Evolutionary conservation across 2,113 vertebrate genomes (phyloP), one percentile per base, ranked within the genome.

Genomic region (Nothoprocta pentlandii): DNA sequence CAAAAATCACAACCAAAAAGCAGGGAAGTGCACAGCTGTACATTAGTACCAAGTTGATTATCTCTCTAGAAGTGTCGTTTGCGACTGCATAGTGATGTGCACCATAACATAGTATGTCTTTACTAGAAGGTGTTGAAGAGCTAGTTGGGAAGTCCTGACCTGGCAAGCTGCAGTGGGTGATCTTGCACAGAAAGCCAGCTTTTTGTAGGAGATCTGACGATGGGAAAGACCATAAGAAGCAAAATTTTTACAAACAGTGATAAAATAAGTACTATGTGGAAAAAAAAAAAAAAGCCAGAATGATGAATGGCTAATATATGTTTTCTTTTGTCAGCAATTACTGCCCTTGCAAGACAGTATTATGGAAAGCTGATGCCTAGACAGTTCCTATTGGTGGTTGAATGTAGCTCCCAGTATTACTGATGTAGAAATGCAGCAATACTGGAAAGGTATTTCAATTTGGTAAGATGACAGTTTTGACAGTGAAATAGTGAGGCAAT

Each of bases 401-500:
- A 77, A 63, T 19, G 22, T 67, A 30, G 42, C 32, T 93, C 19
- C 88, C 51, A 56, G 56, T 92, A 64, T 78, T 90, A 64, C 34
- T 46, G 30, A 36, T 36, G 10, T 89, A 56, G 51, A 93, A 94
- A 79, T 26, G 19, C 9, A 63, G 83, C 90, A 93, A 68, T 80
- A 71, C 28, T 80, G 53, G 51, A 92, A 90, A 58, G 46, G 8
- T 83, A 66, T 67, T 80, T 93, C 85, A 66, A 32, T 92, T 94
- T 73, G 44, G 9, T 54, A 49, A 74, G 68, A 54, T 74, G 67
- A 36, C 0, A 0, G 67, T 70, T 96, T 93, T 95, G 88, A 94
- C 85, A 90, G 76, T 83, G 28, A 53, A 82, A 88, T 51, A 93
- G 80, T 63, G 59, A 95, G 36, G 64, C 76, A 90, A 96, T 84